Conservation (phyloP, 1,140 invertebrate species). For the Mamestra configurata region DNA sequence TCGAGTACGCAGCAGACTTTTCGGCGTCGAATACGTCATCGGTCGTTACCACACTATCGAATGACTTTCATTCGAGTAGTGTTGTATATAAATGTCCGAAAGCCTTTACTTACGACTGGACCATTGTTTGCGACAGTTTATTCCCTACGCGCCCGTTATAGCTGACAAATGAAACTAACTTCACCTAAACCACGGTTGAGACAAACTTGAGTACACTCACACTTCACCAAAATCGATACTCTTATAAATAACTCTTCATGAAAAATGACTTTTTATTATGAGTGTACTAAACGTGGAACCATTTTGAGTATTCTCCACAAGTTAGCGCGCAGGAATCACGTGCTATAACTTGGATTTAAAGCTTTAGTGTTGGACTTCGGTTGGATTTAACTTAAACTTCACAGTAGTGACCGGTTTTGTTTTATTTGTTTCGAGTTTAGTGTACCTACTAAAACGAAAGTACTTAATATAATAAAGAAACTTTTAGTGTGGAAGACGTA, state of each 20-base stretch:
- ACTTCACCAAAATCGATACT: not conserved
- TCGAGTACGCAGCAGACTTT: constrained; percentile 52
- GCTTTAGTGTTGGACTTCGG: constrained; percentile 36
- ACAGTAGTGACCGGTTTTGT: constrained; percentile 24
- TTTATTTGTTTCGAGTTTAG: constrained; percentile 42
- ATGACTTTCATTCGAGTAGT: constrained; percentile 35
- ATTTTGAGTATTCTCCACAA: constrained; percentile 33
- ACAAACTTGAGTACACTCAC: not conserved
- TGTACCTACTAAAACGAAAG: constrained; percentile 10
- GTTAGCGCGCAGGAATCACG: constrained; percentile 19
- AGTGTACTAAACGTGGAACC: constrained; percentile 2
- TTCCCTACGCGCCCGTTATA: not conserved
- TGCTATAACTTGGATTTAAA: constrained; percentile 42
- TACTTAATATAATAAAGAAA: constrained; percentile 28
- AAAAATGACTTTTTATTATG: constrained; percentile 3
- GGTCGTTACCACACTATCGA: constrained; percentile 42
- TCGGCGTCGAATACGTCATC: constrained; percentile 56
- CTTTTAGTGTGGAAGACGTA: not conserved
- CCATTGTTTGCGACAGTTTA: constrained; percentile 27
- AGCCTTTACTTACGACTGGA: constrained; percentile 39
- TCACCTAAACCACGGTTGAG: not conserved
- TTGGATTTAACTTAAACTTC: constrained; percentile 41
- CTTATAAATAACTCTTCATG: not conserved
- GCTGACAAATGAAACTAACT: not conserved
- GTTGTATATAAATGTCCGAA: constrained; percentile 28